Evolutionary conservation across 2,888 invertebrate species (phyloP).

Genomic region (Caenorhabditis becei): DNA sequence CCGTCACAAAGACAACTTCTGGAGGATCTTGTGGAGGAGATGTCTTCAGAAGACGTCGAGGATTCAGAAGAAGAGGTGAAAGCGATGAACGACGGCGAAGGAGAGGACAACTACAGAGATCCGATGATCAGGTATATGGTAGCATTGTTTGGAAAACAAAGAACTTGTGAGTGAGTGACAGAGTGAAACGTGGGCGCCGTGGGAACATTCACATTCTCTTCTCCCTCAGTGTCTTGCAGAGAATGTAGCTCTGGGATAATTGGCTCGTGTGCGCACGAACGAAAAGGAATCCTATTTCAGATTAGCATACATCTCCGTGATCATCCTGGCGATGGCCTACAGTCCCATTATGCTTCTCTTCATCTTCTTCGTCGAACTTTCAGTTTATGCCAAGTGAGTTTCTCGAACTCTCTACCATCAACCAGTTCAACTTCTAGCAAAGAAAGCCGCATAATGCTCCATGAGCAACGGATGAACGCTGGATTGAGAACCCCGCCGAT

Average conservation of each 20-base stretch:
- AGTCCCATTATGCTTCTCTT: background rate
- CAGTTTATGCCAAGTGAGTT: slow-evolving; percentile 1
- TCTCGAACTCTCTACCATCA: background rate
- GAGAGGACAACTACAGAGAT: slow-evolving; percentile 34
- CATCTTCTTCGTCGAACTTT: slow-evolving; percentile 2
- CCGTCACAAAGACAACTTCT: background rate
- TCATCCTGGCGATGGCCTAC: slow-evolving; percentile 6
- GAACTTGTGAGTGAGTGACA: background rate
- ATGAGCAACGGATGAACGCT: background rate
- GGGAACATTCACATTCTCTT: too few species aligned
- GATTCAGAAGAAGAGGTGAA: slow-evolving; percentile 13
- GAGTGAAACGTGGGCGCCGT: background rate
- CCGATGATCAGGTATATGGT: slow-evolving; percentile 37
- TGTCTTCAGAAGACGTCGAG: slow-evolving; percentile 4
- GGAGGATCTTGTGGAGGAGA: background rate
- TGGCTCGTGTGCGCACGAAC: too few species aligned
- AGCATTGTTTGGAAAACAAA: background rate
- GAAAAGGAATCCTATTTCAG: slow-evolving; percentile 2
- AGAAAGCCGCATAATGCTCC: background rate
- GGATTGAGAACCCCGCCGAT: slow-evolving; percentile 26
- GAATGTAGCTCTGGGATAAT: too few species aligned
- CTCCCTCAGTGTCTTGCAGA: too few species aligned
- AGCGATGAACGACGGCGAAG: slow-evolving; percentile 16
- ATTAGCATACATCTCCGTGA: slow-evolving; percentile 4
- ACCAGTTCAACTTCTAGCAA: slow-evolving; percentile 9